phyloP scores from a whole-genome alignment of 2,888 invertebrate species.

The Lasioglossum lativentre region DNA sequence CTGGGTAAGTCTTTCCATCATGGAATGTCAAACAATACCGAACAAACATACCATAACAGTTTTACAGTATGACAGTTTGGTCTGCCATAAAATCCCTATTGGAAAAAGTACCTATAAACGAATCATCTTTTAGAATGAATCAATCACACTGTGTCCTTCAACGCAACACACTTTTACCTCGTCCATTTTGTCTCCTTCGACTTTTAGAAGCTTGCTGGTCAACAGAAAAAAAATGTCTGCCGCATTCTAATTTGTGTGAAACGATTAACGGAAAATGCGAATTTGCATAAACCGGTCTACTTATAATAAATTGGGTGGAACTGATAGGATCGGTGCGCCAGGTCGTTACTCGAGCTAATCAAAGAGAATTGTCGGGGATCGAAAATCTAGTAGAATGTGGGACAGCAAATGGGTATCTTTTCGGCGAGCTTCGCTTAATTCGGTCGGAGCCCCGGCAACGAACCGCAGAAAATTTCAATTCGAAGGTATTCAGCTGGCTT shows the following conservation, averaged over 20 bases:
- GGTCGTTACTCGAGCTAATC: neutral
- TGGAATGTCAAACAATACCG: too few relatives aligned
- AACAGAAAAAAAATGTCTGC: neutral
- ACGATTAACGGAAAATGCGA: neutral
- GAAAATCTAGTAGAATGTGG: neutral
- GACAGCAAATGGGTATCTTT: neutral
- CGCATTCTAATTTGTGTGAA: neutral
- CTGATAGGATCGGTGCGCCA: neutral
- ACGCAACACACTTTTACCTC: too few relatives aligned
- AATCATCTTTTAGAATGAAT: too few relatives aligned
- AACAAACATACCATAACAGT: too few relatives aligned
- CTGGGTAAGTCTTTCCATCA: too few relatives aligned
- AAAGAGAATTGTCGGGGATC: neutral
- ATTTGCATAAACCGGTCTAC: neutral
- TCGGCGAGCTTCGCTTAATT: neutral
- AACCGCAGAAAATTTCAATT: conserved; percentile 5
- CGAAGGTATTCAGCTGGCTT: neutral
- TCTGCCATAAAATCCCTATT: too few relatives aligned
- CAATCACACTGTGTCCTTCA: too few relatives aligned
- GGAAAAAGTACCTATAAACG: too few relatives aligned
- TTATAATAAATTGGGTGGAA: neutral
- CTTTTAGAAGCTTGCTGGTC: neutral
- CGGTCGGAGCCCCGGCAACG: neutral
- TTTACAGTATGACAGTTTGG: too few relatives aligned
- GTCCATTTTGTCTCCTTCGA: neutral